These are phyloP conservation scores for Sterrhoptilus dennistouni DNA, from an alignment of 2,113 vertebrate genomes.

Conservation along the genomic window DNA sequence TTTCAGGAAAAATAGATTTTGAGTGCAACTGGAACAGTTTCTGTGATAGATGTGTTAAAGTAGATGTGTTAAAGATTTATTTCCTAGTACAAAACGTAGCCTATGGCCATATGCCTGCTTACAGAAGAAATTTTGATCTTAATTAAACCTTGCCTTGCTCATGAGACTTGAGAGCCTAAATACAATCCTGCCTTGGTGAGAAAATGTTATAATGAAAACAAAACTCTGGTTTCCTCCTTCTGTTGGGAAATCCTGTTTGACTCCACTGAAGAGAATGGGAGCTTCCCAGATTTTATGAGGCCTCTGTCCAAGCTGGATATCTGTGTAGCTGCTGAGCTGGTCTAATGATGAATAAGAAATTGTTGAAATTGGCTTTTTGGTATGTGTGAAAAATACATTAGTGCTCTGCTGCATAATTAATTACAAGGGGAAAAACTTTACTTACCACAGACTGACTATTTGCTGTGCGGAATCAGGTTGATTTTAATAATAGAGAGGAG, in stretches of 20 bases:
- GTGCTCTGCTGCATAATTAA: not conserved
- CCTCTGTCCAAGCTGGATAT: not conserved
- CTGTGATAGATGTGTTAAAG: not conserved
- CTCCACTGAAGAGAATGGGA: not conserved
- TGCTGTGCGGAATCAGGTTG: not conserved
- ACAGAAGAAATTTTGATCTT: not conserved
- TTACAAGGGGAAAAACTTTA: not conserved
- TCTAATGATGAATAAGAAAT: not conserved
- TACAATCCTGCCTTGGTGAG: not conserved
- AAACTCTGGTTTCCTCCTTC: not conserved
- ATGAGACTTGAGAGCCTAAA: not conserved
- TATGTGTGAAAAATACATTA: not conserved
- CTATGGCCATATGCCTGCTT: not conserved
- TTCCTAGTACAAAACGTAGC: not conserved
- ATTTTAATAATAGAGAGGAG: not conserved
- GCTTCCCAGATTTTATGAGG: not conserved
- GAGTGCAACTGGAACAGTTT: not conserved
- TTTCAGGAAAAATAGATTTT: not conserved
- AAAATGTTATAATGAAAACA: not conserved
- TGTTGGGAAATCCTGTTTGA: not conserved
- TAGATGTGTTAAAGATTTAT: not conserved
- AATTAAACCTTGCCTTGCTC: not conserved
- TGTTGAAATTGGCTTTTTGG: not conserved
- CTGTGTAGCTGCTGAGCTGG: not conserved
- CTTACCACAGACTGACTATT: not conserved